Evolutionary conservation across 2,888 invertebrate species (phyloP).

Genomic region (Acleris sparsana): DNA sequence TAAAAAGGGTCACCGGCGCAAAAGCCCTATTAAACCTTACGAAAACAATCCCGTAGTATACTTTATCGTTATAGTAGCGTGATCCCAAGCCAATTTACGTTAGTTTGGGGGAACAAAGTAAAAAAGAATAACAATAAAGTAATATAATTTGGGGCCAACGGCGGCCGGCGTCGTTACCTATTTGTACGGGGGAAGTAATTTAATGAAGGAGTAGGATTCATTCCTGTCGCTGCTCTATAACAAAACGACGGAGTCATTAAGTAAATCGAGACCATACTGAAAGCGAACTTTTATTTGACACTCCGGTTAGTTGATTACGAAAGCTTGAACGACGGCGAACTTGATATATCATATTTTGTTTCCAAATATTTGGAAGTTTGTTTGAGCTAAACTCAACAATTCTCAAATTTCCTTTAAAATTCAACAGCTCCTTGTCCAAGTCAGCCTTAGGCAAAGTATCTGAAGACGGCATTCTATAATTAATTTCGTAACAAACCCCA

Average conservation of each 20-base stretch:
- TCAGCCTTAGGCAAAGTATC: slow-evolving; percentile 57
- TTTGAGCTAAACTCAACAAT: background rate
- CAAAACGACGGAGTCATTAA: slow-evolving; percentile 54
- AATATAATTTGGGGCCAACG: slow-evolving; percentile 78
- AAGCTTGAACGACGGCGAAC: too few species aligned
- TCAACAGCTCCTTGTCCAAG: background rate
- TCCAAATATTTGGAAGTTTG: too few species aligned
- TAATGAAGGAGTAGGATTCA: slow-evolving; percentile 70
- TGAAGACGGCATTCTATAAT: slow-evolving; percentile 71
- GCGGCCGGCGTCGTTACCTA: slow-evolving; percentile 69
- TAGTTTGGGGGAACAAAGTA: slow-evolving; percentile 77
- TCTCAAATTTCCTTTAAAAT: background rate
- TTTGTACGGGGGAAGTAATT: slow-evolving; percentile 76
- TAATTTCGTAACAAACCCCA: slow-evolving; percentile 67
- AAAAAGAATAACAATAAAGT: slow-evolving; percentile 80
- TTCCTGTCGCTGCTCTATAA: slow-evolving; percentile 62
- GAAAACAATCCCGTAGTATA: slow-evolving; percentile 73
- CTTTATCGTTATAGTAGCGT: slow-evolving; percentile 79
- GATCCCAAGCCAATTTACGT: slow-evolving; percentile 81
- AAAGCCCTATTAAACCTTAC: slow-evolving; percentile 50
- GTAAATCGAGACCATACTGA: slow-evolving; percentile 45
- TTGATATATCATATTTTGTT: too few species aligned
- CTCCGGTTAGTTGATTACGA: too few species aligned
- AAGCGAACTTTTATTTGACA: background rate
- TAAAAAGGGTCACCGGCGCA: slow-evolving; percentile 37